Conservation (phyloP, 2,113 vertebrate species). For the Gopherus evgoodei region DNA sequence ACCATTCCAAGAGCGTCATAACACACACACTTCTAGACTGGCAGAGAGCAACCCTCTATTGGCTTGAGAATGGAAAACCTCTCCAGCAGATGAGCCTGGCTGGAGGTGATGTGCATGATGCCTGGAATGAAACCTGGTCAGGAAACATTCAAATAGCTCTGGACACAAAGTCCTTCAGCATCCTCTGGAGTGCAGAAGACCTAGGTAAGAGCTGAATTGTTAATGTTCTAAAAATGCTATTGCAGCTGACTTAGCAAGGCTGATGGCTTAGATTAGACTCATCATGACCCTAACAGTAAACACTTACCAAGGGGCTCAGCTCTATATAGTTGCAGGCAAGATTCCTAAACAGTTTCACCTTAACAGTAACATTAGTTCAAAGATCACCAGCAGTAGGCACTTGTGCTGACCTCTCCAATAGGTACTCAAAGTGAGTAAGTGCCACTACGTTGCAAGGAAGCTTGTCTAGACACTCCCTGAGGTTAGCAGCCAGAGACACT, state of each 20-base stretch:
- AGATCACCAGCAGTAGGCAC: neutral
- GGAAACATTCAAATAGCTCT: conserved; percentile 68
- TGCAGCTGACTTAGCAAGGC: too few relatives aligned
- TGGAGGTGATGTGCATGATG: conserved; percentile 71
- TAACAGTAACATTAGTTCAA: neutral
- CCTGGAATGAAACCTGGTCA: conserved; percentile 77
- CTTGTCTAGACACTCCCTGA: neutral
- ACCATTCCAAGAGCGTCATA: conserved; percentile 76
- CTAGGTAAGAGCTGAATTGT: conserved; percentile 70
- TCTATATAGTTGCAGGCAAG: neutral
- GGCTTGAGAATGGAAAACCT: conserved; percentile 79
- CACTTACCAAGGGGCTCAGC: neutral
- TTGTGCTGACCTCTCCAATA: neutral
- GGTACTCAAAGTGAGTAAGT: too few relatives aligned
- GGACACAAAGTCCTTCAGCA: conserved; percentile 81
- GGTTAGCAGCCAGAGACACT: too few relatives aligned
- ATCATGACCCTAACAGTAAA: neutral
- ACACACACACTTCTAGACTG: conserved; percentile 85
- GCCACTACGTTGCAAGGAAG: neutral
- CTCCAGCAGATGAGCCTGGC: conserved; percentile 81
- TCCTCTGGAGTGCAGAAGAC: conserved; percentile 84
- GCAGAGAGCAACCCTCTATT: conserved; percentile 80
- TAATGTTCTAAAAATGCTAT: too few relatives aligned
- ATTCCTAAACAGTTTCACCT: neutral
- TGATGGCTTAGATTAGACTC: neutral